Base-by-base conservation (phyloP, 2,797 vertebrate species). In the Hippoglossus hippoglossus region DNA sequence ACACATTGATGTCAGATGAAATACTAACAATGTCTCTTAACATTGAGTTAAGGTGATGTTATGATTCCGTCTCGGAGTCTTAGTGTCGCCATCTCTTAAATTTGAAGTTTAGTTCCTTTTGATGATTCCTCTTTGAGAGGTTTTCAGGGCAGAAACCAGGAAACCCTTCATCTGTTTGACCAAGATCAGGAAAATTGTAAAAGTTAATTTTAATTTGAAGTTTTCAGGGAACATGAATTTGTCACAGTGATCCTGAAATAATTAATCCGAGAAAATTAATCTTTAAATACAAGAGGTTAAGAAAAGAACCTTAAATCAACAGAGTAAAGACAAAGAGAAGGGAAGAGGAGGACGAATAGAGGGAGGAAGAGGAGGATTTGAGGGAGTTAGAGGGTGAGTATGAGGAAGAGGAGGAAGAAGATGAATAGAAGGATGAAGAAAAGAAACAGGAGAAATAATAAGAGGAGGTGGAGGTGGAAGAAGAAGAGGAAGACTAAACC, bases 171-270 rank as follows among this genome's bases (percentile, higher is more conserved):
- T 52, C 34, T 10, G 22, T 49, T 60, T 36, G 18, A 34, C 54
- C 8, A n/a, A 54, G 22, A 18, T 19, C 16, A 31, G 28, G 4
- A 55, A 19, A 73, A 61, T 76, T 72, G 50, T 77, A 39, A 77
- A 81, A 87, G 85, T 77, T 65, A 52, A 77, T 74, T 84, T 87
- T 77, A 83, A 84, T 87, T 76, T 64, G 53, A 89, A 81, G 75
- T 79, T 87, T 76, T 73, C 58, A 8, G 26, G 25, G 67, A 82
- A 79, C 69, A 87, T 54, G 11, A 8, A 31, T 81, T 73, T 76
- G 83, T 82, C 79, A 78, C 34, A 58, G 21, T 6, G 60, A 86
- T 77, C 80, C 46, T 59, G n/a, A 2, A 70, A 84, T 39, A 87
- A 83, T 76, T 68, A 85, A 82, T 75, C 8, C 8, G 31, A 82